phyloP scores from a whole-genome alignment of 2,888 invertebrate species.

The Nymphalis c-album region DNA sequence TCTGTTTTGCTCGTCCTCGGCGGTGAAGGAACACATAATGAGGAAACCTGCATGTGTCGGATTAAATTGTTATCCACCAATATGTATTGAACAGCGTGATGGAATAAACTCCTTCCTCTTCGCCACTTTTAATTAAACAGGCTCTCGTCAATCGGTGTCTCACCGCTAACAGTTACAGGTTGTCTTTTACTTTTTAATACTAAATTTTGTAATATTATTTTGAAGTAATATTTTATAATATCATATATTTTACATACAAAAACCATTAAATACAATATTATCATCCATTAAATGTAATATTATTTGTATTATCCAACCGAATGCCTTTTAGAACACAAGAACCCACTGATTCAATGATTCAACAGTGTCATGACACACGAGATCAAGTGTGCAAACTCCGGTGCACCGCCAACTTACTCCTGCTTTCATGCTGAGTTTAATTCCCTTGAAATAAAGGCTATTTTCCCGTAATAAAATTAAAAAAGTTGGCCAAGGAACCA shows the following conservation, averaged over 20 bases:
- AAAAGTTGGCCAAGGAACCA: constrained; percentile 24
- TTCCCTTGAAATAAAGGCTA: constrained; percentile 32
- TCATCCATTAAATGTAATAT: background rate
- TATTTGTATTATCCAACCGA: constrained; percentile 29
- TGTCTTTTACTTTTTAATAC: too few relatives aligned
- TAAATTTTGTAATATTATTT: background rate
- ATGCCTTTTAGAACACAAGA: constrained; percentile 32
- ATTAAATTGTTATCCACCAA: too few relatives aligned
- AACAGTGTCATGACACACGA: constrained; percentile 52
- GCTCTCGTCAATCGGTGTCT: too few relatives aligned
- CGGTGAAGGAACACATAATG: too few relatives aligned
- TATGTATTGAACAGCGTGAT: too few relatives aligned
- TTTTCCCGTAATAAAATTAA: constrained; percentile 25
- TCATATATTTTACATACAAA: background rate
- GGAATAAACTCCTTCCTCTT: too few relatives aligned
- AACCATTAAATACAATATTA: background rate
- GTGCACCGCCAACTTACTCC: constrained; percentile 32
- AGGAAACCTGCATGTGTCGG: too few relatives aligned
- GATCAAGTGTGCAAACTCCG: constrained; percentile 54
- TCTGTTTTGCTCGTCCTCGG: too few relatives aligned
- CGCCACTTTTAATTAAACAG: too few relatives aligned
- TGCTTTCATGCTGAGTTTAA: constrained; percentile 34
- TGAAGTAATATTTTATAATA: background rate
- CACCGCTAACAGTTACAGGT: too few relatives aligned
- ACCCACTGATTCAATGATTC: constrained; percentile 46